These are phyloP conservation scores for Reticulitermes lucifugus DNA, from an alignment of 2,888 invertebrate species.

Conservation along the genomic window DNA sequence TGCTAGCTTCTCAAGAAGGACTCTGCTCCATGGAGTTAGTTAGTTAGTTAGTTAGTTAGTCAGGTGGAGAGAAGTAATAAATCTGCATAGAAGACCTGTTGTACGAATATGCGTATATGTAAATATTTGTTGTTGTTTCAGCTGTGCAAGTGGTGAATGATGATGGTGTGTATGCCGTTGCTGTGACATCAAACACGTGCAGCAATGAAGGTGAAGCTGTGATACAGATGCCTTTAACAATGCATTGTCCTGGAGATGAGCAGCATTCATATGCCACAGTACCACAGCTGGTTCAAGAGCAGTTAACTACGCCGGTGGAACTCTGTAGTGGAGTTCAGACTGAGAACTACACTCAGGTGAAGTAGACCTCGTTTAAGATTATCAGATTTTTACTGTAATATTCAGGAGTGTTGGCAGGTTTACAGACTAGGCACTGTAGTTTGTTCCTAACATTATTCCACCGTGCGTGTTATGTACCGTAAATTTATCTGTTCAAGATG, in stretches of 20 bases:
- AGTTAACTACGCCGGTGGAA: not conserved
- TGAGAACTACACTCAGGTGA: not conserved
- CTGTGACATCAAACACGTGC: conserved; percentile 40
- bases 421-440: no score
- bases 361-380: not conserved
- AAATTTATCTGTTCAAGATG: no score
- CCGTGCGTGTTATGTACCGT: no score
- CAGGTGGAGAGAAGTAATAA: no score
- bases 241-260: conserved; percentile 35
- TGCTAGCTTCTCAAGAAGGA: no score
- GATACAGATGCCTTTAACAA: conserved; percentile 44
- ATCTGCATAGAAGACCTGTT: no score
- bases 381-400: no score
- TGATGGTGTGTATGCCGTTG: conserved; percentile 48
- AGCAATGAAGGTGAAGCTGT: conserved; percentile 35
- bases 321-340: not conserved
- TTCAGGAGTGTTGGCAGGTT: no score
- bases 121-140: not conserved
- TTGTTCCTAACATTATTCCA: no score
- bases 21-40: no score
- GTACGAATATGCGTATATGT: no score
- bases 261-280: conserved; percentile 43
- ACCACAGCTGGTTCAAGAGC: not conserved
- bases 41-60: no score
- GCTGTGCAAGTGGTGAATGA: conserved; percentile 46